These are phyloP conservation scores for Bos indicus DNA, from an alignment of 2,113 vertebrate genomes.

Conservation along the genomic window DNA sequence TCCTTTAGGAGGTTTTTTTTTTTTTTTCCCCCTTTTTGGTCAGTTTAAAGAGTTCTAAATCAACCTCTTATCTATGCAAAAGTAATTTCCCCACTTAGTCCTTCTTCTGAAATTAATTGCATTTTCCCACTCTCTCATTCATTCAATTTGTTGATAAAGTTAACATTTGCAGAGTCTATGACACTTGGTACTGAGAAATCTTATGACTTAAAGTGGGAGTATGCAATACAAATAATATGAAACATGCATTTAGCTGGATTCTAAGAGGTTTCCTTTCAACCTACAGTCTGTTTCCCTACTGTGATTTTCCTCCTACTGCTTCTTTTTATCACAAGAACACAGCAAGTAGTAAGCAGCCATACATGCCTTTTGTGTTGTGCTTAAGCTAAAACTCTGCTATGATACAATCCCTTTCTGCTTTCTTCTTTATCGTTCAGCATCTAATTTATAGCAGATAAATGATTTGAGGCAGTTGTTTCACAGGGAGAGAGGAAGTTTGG, in stretches of 20 bases:
- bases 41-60: not conserved
- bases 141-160: not conserved
- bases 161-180: not conserved
- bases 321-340: not conserved
- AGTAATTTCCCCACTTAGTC: not conserved
- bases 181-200: not conserved
- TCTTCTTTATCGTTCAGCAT: not conserved
- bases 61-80: not conserved
- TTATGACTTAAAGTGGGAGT: not conserved
- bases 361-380: not conserved
- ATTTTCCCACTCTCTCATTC: not conserved
- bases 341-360: not conserved
- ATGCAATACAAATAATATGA: not conserved
- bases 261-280: not conserved
- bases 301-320: not conserved
- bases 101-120: not conserved
- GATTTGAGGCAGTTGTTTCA: not conserved
- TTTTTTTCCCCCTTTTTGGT: not conserved
- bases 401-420: not conserved
- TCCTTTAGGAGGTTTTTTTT: not conserved
- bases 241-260: not conserved
- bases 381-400: not conserved
- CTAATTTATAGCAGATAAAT: not conserved
- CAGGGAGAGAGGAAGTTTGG: not conserved
- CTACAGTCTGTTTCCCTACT: not conserved